phyloP scores from a whole-genome alignment of 2,888 invertebrate genomes.

The Callyntrura sp. region DNA sequence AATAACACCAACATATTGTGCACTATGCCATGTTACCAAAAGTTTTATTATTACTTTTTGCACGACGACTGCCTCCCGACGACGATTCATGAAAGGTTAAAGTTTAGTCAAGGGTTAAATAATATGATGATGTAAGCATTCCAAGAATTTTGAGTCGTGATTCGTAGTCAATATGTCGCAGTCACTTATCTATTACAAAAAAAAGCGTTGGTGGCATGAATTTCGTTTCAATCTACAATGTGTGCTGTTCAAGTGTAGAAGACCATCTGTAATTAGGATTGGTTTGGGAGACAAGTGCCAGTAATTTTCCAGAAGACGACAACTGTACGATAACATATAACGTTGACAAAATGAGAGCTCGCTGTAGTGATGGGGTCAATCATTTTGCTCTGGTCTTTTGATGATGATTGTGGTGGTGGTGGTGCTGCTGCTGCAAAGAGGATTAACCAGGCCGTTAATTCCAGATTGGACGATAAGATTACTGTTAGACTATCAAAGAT shows the following conservation, averaged over 20 bases:
- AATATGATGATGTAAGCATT: slow-evolving; percentile 41
- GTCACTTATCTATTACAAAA: too few relatives aligned
- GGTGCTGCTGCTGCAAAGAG: not conserved
- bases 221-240: too few relatives aligned
- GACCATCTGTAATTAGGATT: too few relatives aligned
- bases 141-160: slow-evolving; percentile 18
- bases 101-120: slow-evolving; percentile 32
- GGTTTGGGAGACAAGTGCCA: slow-evolving; percentile 26
- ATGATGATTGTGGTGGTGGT: too few relatives aligned
- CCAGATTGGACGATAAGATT: not conserved
- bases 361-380: slow-evolving; percentile 11
- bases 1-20: too few relatives aligned
- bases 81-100: slow-evolving; percentile 6
- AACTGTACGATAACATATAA: not conserved
- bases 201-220: too few relatives aligned
- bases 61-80: too few relatives aligned
- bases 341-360: not conserved
- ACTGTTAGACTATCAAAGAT: not conserved
- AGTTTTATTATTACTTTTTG: too few relatives aligned
- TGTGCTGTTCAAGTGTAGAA: too few relatives aligned
- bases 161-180: too few relatives aligned
- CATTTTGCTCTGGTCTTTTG: slow-evolving; percentile 8
- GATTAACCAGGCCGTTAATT: slow-evolving; percentile 23
- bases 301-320: slow-evolving; percentile 62
- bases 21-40: too few relatives aligned